Conservation (phyloP, 2,888 invertebrate genomes). For the Catocala fraxini region DNA sequence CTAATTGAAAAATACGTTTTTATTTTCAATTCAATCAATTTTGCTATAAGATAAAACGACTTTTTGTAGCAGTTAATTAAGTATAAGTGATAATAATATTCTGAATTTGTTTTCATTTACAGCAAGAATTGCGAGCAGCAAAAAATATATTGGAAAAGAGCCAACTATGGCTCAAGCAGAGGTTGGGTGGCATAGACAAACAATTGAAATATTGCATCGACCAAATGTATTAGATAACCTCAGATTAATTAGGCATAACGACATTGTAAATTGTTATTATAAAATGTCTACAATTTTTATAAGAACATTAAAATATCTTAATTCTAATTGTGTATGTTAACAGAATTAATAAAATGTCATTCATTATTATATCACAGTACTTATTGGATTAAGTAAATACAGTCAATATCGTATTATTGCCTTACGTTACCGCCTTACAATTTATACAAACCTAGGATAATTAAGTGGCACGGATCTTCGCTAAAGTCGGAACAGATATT, state of each 20-base stretch:
- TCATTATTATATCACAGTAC: conserved; percentile 64
- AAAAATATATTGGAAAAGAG: conserved; percentile 67
- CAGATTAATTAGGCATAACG: conserved; percentile 12
- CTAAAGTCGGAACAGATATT: too few relatives aligned
- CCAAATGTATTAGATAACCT: conserved; percentile 62
- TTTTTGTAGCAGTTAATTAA: too few relatives aligned
- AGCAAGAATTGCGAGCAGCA: conserved; percentile 65
- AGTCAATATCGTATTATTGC: conserved; percentile 53
- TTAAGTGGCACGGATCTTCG: too few relatives aligned
- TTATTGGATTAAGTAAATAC: conserved; percentile 58
- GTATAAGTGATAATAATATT: too few relatives aligned
- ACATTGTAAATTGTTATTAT: conserved; percentile 44
- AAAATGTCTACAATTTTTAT: conserved; percentile 45
- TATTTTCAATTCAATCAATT: too few relatives aligned
- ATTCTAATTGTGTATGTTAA: conserved; percentile 44
- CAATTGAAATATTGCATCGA: conserved; percentile 74
- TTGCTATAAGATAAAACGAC: too few relatives aligned
- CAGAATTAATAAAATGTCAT: conserved; percentile 58
- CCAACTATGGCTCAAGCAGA: conserved; percentile 68
- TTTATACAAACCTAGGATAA: not conserved
- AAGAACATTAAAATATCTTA: conserved; percentile 49
- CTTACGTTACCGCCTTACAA: conserved; percentile 22
- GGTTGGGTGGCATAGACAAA: conserved; percentile 72
- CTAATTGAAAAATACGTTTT: too few relatives aligned
- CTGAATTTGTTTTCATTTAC: conserved; percentile 23